Percentiles rank a stretch among this genome's conserved stretches.
phyloP scores from a whole-genome alignment of 1,140 invertebrate species.

The Amyelois transitella region DNA sequence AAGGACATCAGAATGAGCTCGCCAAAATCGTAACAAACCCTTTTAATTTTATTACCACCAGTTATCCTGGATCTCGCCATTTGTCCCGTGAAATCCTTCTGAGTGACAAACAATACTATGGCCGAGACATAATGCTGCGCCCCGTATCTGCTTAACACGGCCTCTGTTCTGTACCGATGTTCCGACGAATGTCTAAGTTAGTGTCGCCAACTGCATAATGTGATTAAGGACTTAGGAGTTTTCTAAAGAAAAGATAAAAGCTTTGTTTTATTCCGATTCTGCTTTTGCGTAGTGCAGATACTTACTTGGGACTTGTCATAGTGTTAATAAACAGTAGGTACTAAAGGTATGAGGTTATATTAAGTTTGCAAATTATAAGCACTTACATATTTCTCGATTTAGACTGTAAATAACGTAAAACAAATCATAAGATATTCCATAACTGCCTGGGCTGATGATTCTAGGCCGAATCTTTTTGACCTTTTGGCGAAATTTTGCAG shows the following conservation, averaged over 20 bases:
- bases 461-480: too few species aligned
- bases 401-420: too few species aligned
- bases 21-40: constrained; percentile 13
- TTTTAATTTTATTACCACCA: constrained; percentile 49
- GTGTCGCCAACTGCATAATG: not conserved
- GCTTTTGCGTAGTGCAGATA: not conserved
- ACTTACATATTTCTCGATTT: too few species aligned
- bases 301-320: too few species aligned
- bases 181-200: not conserved
- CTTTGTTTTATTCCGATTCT: not conserved
- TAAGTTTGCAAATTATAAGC: too few species aligned
- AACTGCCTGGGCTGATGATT: too few species aligned
- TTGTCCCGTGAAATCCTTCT: constrained; percentile 58
- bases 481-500: too few species aligned
- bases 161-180: constrained; percentile 21
- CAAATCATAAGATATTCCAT: too few species aligned
- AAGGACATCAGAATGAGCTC: constrained; percentile 4
- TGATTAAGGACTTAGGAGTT: not conserved
- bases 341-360: too few species aligned
- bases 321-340: too few species aligned
- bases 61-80: constrained; percentile 54
- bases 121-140: constrained; percentile 54
- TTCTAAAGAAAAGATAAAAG: not conserved
- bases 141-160: constrained; percentile 38
- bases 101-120: constrained; percentile 66